phyloP scores from a whole-genome alignment of 2,888 invertebrate genomes.

The Drosophila histrio region DNA sequence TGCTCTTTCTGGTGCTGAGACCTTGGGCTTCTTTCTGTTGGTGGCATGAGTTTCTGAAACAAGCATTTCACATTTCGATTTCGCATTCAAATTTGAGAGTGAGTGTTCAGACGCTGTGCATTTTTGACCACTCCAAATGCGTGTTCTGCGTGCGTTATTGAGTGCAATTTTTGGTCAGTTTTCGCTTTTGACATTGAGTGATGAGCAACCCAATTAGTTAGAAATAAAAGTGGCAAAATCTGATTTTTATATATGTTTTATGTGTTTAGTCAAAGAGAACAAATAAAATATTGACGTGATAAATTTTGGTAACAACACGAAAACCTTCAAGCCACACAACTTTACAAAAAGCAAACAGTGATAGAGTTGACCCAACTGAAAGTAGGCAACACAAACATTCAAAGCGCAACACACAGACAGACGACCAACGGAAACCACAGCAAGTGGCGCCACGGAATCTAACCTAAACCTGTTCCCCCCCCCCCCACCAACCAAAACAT shows the following conservation, averaged over 20 bases:
- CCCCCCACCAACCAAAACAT: too few relatives aligned
- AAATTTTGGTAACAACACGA: constrained; percentile 66
- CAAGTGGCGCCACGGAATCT: constrained; percentile 45
- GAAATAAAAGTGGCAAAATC: constrained; percentile 29
- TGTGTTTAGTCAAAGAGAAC: constrained; percentile 28
- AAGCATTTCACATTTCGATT: constrained; percentile 60
- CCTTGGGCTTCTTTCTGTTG: constrained; percentile 53
- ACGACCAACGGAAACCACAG: constrained; percentile 59
- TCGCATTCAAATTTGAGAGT: constrained; percentile 33
- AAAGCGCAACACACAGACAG: neutral
- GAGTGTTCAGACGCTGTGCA: neutral
- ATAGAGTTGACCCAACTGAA: constrained; percentile 57
- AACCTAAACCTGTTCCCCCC: constrained; percentile 64
- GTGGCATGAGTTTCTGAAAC: constrained; percentile 20
- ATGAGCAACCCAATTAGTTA: neutral
- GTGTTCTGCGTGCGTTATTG: neutral
- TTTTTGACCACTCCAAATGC: neutral
- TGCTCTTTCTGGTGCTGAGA: constrained; percentile 1
- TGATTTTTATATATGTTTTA: constrained; percentile 48
- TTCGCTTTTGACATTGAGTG: constrained; percentile 8
- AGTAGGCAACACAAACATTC: constrained; percentile 46
- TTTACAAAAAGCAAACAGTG: constrained; percentile 38
- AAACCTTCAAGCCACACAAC: constrained; percentile 12
- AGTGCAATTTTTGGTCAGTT: constrained; percentile 23
- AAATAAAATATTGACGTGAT: constrained; percentile 64